Percentiles rank a stretch among this genome's conserved stretches.
These are phyloP conservation scores for Lucilia cuprina DNA, from an alignment of 1,140 invertebrate species.

Conservation along the genomic window DNA sequence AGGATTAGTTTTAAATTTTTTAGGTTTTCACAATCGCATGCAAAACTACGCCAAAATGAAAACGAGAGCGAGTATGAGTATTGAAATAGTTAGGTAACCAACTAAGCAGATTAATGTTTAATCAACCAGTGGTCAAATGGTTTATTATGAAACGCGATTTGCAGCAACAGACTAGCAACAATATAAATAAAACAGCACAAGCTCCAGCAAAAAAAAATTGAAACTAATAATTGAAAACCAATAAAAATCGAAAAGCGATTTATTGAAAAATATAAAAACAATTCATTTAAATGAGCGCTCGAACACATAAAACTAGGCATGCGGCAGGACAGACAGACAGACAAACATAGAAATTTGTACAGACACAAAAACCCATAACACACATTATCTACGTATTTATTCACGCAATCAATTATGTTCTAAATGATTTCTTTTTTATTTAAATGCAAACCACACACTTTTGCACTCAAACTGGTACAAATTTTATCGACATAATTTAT, in stretches of 20 bases:
- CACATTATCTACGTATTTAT: neutral
- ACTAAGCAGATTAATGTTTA: slow-evolving; percentile 15
- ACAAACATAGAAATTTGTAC: neutral
- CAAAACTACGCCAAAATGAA: neutral
- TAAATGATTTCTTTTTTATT: neutral
- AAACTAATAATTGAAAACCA: slow-evolving; percentile 24
- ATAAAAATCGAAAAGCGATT: slow-evolving; percentile 25
- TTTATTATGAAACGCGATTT: neutral
- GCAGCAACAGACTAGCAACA: neutral
- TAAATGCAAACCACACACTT: neutral
- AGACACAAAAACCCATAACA: neutral
- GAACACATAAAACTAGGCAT: neutral
- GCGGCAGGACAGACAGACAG: neutral
- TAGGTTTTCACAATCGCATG: neutral
- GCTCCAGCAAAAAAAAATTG: neutral
- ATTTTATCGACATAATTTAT: neutral
- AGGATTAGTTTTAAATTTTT: neutral
- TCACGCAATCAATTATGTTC: slow-evolving; percentile 5
- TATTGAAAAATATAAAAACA: neutral
- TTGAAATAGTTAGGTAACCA: neutral
- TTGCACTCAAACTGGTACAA: neutral
- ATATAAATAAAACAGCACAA: neutral
- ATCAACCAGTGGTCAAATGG: neutral
- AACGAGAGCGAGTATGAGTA: neutral
- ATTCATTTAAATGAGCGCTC: neutral